Evolutionary conservation across 2,888 invertebrate species (phyloP).

Genomic region (Orthosia gothica): DNA sequence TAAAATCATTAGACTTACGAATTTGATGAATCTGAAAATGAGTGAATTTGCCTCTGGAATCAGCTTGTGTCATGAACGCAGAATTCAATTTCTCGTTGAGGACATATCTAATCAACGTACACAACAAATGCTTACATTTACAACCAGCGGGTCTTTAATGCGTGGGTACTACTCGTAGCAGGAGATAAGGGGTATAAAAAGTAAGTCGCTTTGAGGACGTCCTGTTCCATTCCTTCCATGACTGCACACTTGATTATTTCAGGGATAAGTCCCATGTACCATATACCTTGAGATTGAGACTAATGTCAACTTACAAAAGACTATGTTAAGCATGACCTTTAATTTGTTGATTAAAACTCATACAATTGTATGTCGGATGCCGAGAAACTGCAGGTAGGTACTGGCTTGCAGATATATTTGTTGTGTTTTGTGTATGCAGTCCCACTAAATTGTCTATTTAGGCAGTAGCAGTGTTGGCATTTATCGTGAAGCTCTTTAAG

Average conservation of each 20-base stretch:
- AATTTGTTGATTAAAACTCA: slow-evolving; percentile 40
- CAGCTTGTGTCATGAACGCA: neutral
- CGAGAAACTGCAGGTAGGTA: too few relatives aligned
- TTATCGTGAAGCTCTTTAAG: neutral
- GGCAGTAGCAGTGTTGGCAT: neutral
- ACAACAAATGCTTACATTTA: slow-evolving; percentile 27
- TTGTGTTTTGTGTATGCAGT: neutral
- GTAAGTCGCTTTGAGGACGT: slow-evolving; percentile 9
- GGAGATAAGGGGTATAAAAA: slow-evolving; percentile 27
- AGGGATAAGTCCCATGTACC: slow-evolving; percentile 15
- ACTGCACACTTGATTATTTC: slow-evolving; percentile 32
- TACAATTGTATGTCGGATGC: neutral
- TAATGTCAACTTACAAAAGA: slow-evolving; percentile 22
- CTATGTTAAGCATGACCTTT: neutral
- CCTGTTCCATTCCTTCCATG: slow-evolving; percentile 15
- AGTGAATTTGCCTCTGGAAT: neutral
- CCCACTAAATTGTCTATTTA: neutral
- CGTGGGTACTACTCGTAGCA: neutral
- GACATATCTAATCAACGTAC: slow-evolving; percentile 6
- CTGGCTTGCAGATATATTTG: neutral
- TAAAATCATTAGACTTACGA: neutral
- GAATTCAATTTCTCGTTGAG: slow-evolving; percentile 20
- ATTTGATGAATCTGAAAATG: neutral
- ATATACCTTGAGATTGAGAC: neutral
- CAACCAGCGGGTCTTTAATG: neutral